Conservation (phyloP, 64 coral and sea anemone species). For the Montipora foliosa region DNA sequence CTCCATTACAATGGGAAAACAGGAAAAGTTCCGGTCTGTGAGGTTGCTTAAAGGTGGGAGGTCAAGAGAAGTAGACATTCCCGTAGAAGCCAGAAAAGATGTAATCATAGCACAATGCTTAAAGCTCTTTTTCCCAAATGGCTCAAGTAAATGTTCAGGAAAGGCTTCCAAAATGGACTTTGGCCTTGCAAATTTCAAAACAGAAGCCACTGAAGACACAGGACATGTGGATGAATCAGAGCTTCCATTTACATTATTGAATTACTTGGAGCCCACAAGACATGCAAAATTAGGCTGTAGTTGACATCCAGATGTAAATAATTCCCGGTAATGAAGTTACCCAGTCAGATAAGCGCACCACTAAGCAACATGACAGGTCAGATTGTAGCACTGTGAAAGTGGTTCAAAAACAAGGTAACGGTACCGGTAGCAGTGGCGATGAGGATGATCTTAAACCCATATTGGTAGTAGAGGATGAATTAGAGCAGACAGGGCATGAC, state of each 20-base stretch:
- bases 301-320: neutral
- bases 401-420: neutral
- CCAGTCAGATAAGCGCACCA: neutral
- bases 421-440: neutral
- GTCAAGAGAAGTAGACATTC: constrained; percentile 36
- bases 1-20: constrained; percentile 13
- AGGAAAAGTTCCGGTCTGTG: constrained; percentile 23
- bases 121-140: constrained; percentile 43
- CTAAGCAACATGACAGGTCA: too few species aligned
- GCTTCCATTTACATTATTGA: constrained; percentile 10
- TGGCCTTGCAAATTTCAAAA: constrained; percentile 40
- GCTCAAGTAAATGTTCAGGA: constrained; percentile 28
- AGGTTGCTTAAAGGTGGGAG: constrained; percentile 30
- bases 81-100: constrained; percentile 15
- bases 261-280: constrained; percentile 1
- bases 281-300: constrained; percentile 14
- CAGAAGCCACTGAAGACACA: neutral
- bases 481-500: neutral
- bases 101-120: constrained; percentile 34
- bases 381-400: neutral
- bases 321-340: neutral
- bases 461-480: neutral
- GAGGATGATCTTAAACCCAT: neutral
- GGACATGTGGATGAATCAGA: neutral
- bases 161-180: constrained; percentile 26